Base-by-base conservation (phyloP, 2,797 vertebrate genomes). In the Loris lydekkerianus region DNA sequence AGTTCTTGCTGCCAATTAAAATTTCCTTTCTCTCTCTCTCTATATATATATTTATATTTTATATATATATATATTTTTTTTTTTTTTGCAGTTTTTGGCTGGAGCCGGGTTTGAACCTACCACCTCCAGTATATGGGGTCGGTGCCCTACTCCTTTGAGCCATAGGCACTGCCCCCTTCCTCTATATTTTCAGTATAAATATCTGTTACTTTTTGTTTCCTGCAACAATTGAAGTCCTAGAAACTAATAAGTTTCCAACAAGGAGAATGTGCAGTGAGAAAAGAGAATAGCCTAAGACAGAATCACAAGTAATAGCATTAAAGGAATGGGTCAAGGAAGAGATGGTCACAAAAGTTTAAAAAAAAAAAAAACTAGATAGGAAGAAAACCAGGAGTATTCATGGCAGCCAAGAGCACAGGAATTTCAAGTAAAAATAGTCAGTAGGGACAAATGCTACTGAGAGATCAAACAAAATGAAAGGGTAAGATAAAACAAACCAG, bases 401-500 rank as follows among this genome's bases (percentile, higher is more conserved):
- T 65, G 25, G 56, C 85, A 91, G 63, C 56, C 82, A 92, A 90
- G 7, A 27, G 20, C 60, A 85, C 60, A 53, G 14, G 46, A 77
- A 81, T 81, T 73, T 86, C 43, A 86, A 93, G 77, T 77, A 84
- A 80, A 67, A 92, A 37, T 85, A 43, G 34, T 43, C 77, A 86
- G 34, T 46, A 85, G 43, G 34, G 83, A 88, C 63, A 95, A 81
- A 93, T 73, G n/a, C 58, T 94, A 73, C 21, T 86, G 49, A 82
- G 46, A 88, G 29, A 75, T 23, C 17, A 91, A 76, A 65, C 70
- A 93, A 88, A 43, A 92, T 56, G 34, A 95, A 95, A 95, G 29
- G 85, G 25, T 85, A 86, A 76, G 60, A 95, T 76, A 69, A 94
- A 88, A 95, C 77, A 96, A 95, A 94, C 18, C 18, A 76, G 27